These are phyloP conservation scores for Tadarida brasiliensis DNA, from an alignment of 2,797 vertebrate species.

Conservation along the genomic window DNA sequence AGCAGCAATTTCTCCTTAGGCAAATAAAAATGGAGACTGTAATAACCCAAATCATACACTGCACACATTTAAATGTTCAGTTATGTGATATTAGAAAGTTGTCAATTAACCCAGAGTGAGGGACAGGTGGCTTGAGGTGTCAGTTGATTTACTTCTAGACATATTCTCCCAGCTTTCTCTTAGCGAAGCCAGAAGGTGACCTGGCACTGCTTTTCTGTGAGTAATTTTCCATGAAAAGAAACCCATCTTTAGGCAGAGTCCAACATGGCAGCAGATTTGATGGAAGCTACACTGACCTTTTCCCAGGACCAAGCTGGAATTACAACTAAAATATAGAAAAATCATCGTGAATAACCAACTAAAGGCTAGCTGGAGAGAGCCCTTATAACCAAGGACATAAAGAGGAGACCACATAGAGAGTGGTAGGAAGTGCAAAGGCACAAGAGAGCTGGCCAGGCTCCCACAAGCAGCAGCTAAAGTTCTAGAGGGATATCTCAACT, in stretches of 20 bases:
- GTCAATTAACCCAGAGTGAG: background rate
- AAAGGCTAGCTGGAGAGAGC: too few species aligned
- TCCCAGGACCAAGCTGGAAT: too few species aligned
- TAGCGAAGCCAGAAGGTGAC: background rate
- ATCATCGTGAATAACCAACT: too few species aligned
- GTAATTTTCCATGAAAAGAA: background rate
- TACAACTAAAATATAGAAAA: too few species aligned
- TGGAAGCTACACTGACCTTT: too few species aligned
- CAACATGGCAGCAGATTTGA: too few species aligned
- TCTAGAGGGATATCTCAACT: too few species aligned
- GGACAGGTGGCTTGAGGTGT: background rate
- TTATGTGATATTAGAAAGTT: background rate
- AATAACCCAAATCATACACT: background rate
- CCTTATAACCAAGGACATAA: too few species aligned
- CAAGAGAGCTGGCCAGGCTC: too few species aligned
- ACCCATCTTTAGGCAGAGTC: background rate
- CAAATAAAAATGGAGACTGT: background rate
- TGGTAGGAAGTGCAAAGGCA: too few species aligned
- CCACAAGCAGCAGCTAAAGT: too few species aligned
- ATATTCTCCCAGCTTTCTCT: background rate
- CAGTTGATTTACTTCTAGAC: background rate
- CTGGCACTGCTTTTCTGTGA: background rate
- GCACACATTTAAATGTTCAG: background rate
- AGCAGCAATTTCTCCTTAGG: background rate
- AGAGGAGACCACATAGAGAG: too few species aligned